These are phyloP conservation scores for Odontocerum albicorne DNA, from an alignment of 2,888 invertebrate species.

Conservation along the genomic window DNA sequence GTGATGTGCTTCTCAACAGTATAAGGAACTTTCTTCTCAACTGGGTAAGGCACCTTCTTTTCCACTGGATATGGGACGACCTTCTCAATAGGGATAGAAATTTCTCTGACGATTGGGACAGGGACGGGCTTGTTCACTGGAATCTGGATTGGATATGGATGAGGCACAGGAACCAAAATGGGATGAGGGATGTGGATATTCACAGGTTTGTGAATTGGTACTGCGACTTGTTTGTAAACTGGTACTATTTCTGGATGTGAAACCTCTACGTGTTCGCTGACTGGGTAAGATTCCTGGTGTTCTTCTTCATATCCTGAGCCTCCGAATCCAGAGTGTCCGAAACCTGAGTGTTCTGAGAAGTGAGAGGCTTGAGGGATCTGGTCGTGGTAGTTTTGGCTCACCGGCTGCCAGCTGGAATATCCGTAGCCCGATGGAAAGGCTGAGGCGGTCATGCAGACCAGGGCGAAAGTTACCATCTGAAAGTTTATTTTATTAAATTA, in stretches of 20 bases:
- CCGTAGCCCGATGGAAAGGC: conserved; percentile 17
- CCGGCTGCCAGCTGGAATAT: conserved; percentile 10
- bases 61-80: conserved; percentile 73
- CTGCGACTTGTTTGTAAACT: conserved; percentile 67
- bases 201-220: conserved; percentile 64
- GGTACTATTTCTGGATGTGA: conserved; percentile 69
- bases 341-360: conserved; percentile 7
- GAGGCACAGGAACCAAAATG: conserved; percentile 60
- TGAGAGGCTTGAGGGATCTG: conserved; percentile 26
- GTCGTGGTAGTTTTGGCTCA: conserved; percentile 9
- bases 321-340: conserved; percentile 41
- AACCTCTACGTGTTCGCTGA: conserved; percentile 68
- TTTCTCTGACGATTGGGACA: conserved; percentile 68
- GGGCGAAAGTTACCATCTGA: conserved; percentile 19
- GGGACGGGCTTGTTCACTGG: conserved; percentile 70
- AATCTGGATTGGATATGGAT: conserved; percentile 69
- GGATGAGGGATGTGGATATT: conserved; percentile 62
- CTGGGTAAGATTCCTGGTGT: conserved; percentile 57
- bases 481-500: too few species aligned
- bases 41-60: conserved; percentile 64
- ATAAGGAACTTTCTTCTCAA: conserved; percentile 69
- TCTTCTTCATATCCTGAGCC: conserved; percentile 44
- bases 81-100: conserved; percentile 70
- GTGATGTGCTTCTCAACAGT: conserved; percentile 68
- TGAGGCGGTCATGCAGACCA: not conserved